Conservation (phyloP, 2,113 vertebrate genomes). For the Nyctereutes procyonoides region DNA sequence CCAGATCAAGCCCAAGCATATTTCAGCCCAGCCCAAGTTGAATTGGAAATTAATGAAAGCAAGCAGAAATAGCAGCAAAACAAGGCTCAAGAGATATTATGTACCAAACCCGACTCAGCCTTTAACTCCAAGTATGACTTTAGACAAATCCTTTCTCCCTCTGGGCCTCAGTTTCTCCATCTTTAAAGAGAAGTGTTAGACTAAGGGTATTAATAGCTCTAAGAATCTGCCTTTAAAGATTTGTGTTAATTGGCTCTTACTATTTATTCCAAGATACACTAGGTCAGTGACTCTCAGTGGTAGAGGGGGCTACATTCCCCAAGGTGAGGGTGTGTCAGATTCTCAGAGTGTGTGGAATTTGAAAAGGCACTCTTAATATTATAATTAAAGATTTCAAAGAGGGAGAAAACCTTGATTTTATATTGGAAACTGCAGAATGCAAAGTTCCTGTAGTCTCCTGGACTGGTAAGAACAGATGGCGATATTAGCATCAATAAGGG, state of each 20-base stretch:
- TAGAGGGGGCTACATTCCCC: neutral
- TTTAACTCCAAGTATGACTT: neutral
- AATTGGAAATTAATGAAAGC: conserved; percentile 34
- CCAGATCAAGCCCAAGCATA: neutral
- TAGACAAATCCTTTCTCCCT: neutral
- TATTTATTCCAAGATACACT: neutral
- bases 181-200: neutral
- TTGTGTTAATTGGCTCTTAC: neutral
- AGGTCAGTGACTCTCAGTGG: neutral
- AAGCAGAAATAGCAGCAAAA: neutral
- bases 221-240: neutral
- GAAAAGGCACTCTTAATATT: neutral
- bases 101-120: neutral
- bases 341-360: neutral
- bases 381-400: conserved; percentile 8
- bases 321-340: neutral
- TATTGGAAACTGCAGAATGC: neutral
- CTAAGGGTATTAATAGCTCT: neutral
- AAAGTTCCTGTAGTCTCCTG: neutral
- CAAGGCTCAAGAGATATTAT: neutral
- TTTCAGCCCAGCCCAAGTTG: neutral
- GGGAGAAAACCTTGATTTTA: neutral
- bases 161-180: neutral
- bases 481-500: neutral
- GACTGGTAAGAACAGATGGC: neutral